Evolutionary conservation across 2,113 vertebrate genomes (phyloP).

Genomic region (Poicephalus meyeri): DNA sequence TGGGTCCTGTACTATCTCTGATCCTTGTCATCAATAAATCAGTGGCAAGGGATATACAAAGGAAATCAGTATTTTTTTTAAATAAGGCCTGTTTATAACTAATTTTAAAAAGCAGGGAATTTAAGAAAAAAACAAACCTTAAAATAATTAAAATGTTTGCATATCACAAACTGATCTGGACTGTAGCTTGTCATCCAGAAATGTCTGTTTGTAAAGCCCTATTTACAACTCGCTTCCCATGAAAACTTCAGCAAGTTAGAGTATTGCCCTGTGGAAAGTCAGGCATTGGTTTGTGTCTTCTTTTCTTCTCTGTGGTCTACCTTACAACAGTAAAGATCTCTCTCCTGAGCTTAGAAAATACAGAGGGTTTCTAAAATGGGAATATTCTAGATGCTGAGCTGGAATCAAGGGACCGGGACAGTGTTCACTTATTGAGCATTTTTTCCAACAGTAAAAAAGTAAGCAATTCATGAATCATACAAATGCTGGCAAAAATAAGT

Average conservation of each 20-base stretch:
- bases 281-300: not conserved
- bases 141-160: not conserved
- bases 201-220: not conserved
- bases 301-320: not conserved
- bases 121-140: not conserved
- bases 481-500: slow-evolving; percentile 50
- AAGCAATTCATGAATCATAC: slow-evolving; percentile 40
- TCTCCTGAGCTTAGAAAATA: not conserved
- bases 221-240: not conserved
- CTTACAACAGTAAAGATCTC: not conserved
- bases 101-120: not conserved
- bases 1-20: not conserved
- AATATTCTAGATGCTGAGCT: slow-evolving; percentile 26
- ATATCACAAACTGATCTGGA: not conserved
- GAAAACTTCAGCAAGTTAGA: not conserved
- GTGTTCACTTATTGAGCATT: not conserved
- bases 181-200: not conserved
- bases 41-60: not conserved
- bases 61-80: not conserved
- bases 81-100: not conserved
- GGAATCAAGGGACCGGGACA: not conserved
- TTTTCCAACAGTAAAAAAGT: slow-evolving; percentile 46
- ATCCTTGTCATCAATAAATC: not conserved
- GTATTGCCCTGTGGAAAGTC: not conserved
- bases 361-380: not conserved